Base-by-base conservation (phyloP, 2,797 vertebrate genomes). In the Artibeus lituratus region DNA sequence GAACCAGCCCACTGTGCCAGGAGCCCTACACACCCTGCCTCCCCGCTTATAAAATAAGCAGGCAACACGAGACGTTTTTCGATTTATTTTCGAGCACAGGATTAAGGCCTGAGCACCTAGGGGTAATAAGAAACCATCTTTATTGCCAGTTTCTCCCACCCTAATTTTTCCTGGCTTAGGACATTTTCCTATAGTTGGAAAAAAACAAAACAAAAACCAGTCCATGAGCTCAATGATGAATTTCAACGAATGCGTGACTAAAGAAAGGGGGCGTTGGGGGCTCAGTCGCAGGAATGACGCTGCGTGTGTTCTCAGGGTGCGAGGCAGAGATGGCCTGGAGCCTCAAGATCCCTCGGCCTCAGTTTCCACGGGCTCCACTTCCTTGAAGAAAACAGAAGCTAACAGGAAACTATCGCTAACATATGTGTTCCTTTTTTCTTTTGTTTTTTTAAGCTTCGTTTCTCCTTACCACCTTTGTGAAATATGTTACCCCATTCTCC, bases 101-200 rank as follows among this genome's bases (percentile, higher is more conserved):
- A n/a, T 70, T 49, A 90, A 77, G 57, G n/a, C 10, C 47, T 5
- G 29, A 82, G 32, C 67, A 91, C 35, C 53, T 62, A 59, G 57
- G 92, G 80, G 35, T 67, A 72, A 81, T 37, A 42, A 89, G 47
- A 89, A 85, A n/a, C 5, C n/a, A 51, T 44, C 29, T 89, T 10
- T 3, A 35, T 72, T 76, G 59, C 74, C 74, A 88, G 86, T 82
- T 95, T 84, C 69, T 81, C 59, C 69, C 67, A 59, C 51, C 42
- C n/a, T 47, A 29, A 85, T 57, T 88, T 90, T 83, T 93, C 84
- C 94, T 39, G 74, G 51, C 78, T 97, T 76, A 70, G 24, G 49
- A 67, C 10, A 7, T 87, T 89, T 90, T 95, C 74, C 83, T 57
- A 77, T 84, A 35, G 51, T 19, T 76, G 88, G n/a, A 59, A 51